Evolutionary conservation across 2,888 invertebrate species (phyloP), one percentile per base, ranked within the genome.

Genomic region (Pollenia amentaria): DNA sequence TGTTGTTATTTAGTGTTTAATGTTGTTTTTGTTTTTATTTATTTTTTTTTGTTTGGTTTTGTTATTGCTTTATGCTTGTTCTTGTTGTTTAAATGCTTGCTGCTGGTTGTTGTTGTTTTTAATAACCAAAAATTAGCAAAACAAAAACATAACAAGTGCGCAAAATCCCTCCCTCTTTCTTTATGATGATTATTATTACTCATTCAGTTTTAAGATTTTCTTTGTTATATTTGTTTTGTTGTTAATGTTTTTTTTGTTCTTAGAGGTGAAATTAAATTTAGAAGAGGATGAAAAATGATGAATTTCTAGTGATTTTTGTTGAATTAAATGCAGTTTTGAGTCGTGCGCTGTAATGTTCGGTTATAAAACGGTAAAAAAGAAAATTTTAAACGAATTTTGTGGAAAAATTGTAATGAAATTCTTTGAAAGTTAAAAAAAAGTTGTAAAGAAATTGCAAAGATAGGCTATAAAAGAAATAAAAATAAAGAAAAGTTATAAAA

Each of bases 341-440:
- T 90, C 90, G 92, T 91, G 90, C 90, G 91, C 89, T 91, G 89
- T 90, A 89, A 89, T 89, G 91, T 90, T 91, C 91, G 91, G 90
- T 81, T 70, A 77, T 87, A 72, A 84, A 73, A 87, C 87, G 87
- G 75, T 77, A 44, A 73, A 84, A 83, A 65, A 73, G 40, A 73
- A 46, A 10, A 62, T n/a, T 57, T 62, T 14, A 48, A 79, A 46
- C 48, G 60, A 76, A 62, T 57, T 81, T 72, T 70, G 42, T 44
- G 40, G 21, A 78, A 77, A 67, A 79, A 0, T 48, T 55, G 29
- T 29, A 84, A 80, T 51, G 14, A 83, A 60, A 51, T 51, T 42
- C 21, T 29, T 51, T n/a, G 60, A 10, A 81, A 46, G 18, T 51
- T 60, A n/a, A 8, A 12, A 42, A 75, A 46, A 21, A 78, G 29